Evolutionary conservation across 35 echinoderm and acorn worm species (phyloP).

Genomic region (Patiria miniata): DNA sequence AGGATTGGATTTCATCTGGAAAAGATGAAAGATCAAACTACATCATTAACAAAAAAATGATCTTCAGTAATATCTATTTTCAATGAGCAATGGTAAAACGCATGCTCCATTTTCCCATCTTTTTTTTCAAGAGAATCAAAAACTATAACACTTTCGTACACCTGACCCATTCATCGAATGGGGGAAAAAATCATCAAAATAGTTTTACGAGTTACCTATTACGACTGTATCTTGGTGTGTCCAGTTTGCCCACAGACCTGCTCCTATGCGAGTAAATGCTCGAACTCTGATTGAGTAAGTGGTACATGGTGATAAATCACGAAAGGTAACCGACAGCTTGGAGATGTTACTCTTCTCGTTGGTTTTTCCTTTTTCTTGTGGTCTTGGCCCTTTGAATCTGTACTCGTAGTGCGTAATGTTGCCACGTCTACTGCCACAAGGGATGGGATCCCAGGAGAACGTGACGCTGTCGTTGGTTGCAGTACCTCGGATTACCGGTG

Average conservation of each 20-base stretch:
- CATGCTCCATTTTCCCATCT: too few relatives aligned
- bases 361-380: background rate
- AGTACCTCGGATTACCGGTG: background rate
- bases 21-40: constrained; percentile 44
- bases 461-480: background rate
- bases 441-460: background rate
- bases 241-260: background rate
- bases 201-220: too few relatives aligned
- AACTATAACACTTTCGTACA: too few relatives aligned
- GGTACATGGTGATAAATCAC: background rate
- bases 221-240: too few relatives aligned
- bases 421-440: background rate
- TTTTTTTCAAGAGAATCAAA: too few relatives aligned
- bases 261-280: background rate
- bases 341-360: background rate
- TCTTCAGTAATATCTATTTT: too few relatives aligned
- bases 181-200: too few relatives aligned
- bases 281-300: background rate
- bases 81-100: too few relatives aligned
- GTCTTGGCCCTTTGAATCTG: background rate
- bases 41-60: too few relatives aligned
- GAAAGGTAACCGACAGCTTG: background rate
- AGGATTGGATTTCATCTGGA: too few relatives aligned
- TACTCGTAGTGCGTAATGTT: background rate
- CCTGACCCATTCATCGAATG: too few relatives aligned